Evolutionary conservation across 2,797 vertebrate genomes (phyloP), one percentile per base, ranked within the genome.

Genomic region (Periophthalmus magnuspinnatus): DNA sequence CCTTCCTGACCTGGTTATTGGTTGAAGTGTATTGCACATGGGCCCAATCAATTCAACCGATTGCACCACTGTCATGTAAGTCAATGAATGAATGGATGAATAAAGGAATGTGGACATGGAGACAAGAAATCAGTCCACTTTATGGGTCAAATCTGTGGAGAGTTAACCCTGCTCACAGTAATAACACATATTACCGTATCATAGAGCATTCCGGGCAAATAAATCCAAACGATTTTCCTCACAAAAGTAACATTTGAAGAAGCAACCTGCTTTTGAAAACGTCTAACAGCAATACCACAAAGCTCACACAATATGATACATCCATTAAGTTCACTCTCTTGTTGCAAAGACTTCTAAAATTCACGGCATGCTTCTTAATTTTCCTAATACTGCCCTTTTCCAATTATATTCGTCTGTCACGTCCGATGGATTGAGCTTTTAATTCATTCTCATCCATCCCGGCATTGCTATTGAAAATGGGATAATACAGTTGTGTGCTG

Each of bases 401-500:
- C 74, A 76, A 61, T 84, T 79, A 72, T 77, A 60, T 80, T 71
- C 81, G 60, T 65, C 76, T 62, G 74, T 88, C 86, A 80, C 72
- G 72, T 80, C 56, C 57, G 21, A 72, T 33, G 65, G 75, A 78
- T 77, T 71, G 68, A 74, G 71, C 73, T 79, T 84, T 80, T 67
- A 71, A 85, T 79, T 85, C 80, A 80, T 45, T 33, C 71, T 77
- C 60, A 74, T 67, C 74, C 48, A 50, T 84, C 76, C 82, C 77
- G 22, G 48, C 75, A 77, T 77, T 79, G 64, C 71, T 74, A 75
- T 86, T 88, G 84, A 91, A 82, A 79, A 34, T 65, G 67, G 61
- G 62, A 88, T 82, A 84, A 89, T 86, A 52, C 67, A 62, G 72
- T 78, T 61, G 77, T 69, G 64, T 79, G 24, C 28, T 33, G 5